Percentiles rank a stretch among this genome's conserved stretches.
Conservation (phyloP, 2,888 invertebrate genomes). For the Lasius platythorax region DNA sequence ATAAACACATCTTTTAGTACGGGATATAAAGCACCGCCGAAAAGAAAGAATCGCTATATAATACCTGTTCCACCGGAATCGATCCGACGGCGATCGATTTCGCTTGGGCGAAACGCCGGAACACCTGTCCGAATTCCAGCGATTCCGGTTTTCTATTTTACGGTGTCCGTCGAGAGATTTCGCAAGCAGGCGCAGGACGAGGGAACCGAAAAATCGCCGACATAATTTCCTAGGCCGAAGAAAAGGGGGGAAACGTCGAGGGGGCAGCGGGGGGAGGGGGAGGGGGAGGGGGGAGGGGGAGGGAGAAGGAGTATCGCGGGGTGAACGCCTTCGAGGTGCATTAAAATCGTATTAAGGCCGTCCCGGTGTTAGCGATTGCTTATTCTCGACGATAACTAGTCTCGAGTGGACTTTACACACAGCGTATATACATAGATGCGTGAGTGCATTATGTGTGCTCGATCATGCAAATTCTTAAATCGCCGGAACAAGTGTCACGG, state of each 20-base stretch:
- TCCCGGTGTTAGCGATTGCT: slow-evolving; percentile 65
- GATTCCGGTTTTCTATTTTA: slow-evolving; percentile 68
- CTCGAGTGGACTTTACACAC: slow-evolving; percentile 48
- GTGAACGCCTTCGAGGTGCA: slow-evolving; percentile 71
- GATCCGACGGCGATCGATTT: too few species aligned
- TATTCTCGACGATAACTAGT: slow-evolving; percentile 64
- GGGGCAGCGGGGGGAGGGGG: background rate
- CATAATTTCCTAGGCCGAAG: slow-evolving; percentile 23
- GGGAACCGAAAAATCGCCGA: slow-evolving; percentile 57
- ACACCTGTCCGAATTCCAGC: slow-evolving; percentile 67
- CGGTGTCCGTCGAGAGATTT: slow-evolving; percentile 57
- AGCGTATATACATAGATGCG: background rate
- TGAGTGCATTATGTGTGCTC: slow-evolving; percentile 66
- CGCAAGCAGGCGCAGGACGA: slow-evolving; percentile 56
- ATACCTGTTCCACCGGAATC: slow-evolving; percentile 51
- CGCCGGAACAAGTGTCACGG: slow-evolving; percentile 71
- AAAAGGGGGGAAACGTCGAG: background rate
- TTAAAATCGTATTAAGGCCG: slow-evolving; percentile 79
- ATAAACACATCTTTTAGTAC: background rate
- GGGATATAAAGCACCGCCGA: background rate
- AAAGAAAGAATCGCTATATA: slow-evolving; percentile 17
- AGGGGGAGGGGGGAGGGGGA: background rate
- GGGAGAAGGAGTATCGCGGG: slow-evolving; percentile 36
- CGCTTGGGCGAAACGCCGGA: slow-evolving; percentile 41
- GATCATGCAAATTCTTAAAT: slow-evolving; percentile 77